Conservation (phyloP, 2,888 invertebrate genomes). For the Caenorhabditis afra region DNA sequence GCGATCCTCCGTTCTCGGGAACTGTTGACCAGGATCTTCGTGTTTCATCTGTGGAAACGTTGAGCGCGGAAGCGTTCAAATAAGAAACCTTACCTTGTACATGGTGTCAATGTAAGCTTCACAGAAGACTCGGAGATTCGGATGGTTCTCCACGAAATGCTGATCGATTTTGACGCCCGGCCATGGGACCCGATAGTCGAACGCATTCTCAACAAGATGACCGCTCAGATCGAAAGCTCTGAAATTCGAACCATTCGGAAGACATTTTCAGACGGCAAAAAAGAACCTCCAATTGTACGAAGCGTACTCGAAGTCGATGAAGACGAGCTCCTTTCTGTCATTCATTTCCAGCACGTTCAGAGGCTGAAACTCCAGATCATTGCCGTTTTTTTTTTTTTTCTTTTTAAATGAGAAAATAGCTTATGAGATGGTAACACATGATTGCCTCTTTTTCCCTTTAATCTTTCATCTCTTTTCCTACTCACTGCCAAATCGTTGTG, state of each 20-base stretch:
- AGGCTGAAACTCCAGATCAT: slow-evolving; percentile 22
- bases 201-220: slow-evolving; percentile 35
- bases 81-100: no score
- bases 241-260: neutral
- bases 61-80: no score
- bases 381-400: neutral
- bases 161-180: slow-evolving; percentile 40
- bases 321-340: slow-evolving; percentile 20
- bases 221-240: slow-evolving; percentile 40
- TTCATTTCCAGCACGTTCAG: slow-evolving; percentile 38
- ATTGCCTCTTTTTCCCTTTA: no score
- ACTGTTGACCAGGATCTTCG: slow-evolving; percentile 7
- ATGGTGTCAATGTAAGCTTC: slow-evolving; percentile 29
- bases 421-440: no score
- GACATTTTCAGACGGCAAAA: neutral
- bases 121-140: slow-evolving; percentile 28
- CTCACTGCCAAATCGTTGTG: slow-evolving; percentile 52
- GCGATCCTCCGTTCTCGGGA: slow-evolving; percentile 8
- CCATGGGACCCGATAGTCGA: slow-evolving; percentile 29
- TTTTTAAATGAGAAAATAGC: no score
- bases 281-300: slow-evolving; percentile 47
- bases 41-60: slow-evolving; percentile 25
- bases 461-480: no score
- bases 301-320: slow-evolving; percentile 51
- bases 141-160: slow-evolving; percentile 35